Evolutionary conservation across 2,113 vertebrate genomes (phyloP), one percentile per base, ranked within the genome.

Genomic region (Tretioscincus oriximinensis): DNA sequence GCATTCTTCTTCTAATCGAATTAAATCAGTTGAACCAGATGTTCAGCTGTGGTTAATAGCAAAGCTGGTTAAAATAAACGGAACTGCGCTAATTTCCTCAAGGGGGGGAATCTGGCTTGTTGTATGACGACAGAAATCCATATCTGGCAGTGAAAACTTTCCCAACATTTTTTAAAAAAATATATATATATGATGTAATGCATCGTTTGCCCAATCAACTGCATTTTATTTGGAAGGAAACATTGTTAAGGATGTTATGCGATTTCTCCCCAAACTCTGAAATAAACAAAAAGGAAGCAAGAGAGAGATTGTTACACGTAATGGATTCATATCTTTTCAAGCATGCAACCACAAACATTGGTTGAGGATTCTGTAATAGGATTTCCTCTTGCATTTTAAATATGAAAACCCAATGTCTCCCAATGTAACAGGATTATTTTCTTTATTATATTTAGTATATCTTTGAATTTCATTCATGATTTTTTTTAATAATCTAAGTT

Each of bases 1-100:
- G 47, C 16, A 58, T 89, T 4, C 0, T 26, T 76, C 22, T 85
- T 86, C 73, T 85, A 58, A 87, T 47, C 47, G 77, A 90, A 76
- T 85, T 90, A 85, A 79, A 88, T 7, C 35, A 58, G 28, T 24
- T 41, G 31, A 88, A 47, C 51, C 1, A n/a, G 47, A 64, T 90
- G 89, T 73, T 84, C 65, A 83, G 16, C 21, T 83, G 79, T 54
- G 70, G 83, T 20, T 26, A 89, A 80, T 82, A 63, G 69, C 71
- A 78, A 87, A 86, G 21, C 79, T 83, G 87, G 82, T 78, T 78
- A n/a, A 87, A 92, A 86, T 91, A 76, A 81, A 63, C 86, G 66
- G 85, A 80, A 20, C 22, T 64, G n/a, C 35, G 54, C 77, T 68
- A 81, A 82, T 89, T 87, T 63, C 77, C 82, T 77, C 21, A 20